A percentile compares a stretch with the other conserved stretches of the same genome.
phyloP scores from a whole-genome alignment of 2,797 vertebrate species.

The Hippocampus kuda region DNA sequence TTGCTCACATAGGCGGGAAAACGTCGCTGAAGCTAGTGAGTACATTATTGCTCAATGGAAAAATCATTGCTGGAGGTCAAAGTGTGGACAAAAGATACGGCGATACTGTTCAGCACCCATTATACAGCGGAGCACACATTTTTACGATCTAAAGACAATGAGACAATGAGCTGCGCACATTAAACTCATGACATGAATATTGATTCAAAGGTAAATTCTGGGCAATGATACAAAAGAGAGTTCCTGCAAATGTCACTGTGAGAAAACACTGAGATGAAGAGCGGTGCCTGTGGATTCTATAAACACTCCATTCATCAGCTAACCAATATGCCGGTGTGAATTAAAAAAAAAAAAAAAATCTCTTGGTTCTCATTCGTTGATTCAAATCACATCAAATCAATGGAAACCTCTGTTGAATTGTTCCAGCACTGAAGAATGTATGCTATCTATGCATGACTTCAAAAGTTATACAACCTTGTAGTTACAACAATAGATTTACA shows the following conservation, averaged over 20 bases:
- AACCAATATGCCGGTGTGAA: not conserved
- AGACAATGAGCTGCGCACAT: slow-evolving; percentile 11
- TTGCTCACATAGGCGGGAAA: not conserved
- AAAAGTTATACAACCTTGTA: not conserved
- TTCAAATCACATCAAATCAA: not conserved
- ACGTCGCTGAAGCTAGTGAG: not conserved
- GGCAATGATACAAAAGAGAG: slow-evolving; percentile 23
- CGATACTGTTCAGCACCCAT: slow-evolving; percentile 36
- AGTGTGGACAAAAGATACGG: slow-evolving; percentile 26
- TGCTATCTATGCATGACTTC: not conserved
- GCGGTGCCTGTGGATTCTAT: slow-evolving; percentile 11
- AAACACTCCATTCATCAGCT: slow-evolving; percentile 14
- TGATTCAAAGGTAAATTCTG: slow-evolving; percentile 39
- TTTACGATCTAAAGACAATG: slow-evolving; percentile 37
- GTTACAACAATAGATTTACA: too few species aligned
- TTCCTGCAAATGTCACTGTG: not conserved
- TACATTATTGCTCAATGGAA: not conserved
- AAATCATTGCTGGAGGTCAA: slow-evolving; percentile 31
- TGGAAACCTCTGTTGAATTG: not conserved
- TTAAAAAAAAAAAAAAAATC: not conserved
- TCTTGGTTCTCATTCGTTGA: not conserved
- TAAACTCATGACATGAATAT: slow-evolving; percentile 33
- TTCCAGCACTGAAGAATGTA: not conserved
- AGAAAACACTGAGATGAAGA: not conserved
- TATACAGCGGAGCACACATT: slow-evolving; percentile 34